Base-by-base conservation (phyloP, 2,113 vertebrate species). In the crab-eating macaque (Macaca fascicularis) region DNA sequence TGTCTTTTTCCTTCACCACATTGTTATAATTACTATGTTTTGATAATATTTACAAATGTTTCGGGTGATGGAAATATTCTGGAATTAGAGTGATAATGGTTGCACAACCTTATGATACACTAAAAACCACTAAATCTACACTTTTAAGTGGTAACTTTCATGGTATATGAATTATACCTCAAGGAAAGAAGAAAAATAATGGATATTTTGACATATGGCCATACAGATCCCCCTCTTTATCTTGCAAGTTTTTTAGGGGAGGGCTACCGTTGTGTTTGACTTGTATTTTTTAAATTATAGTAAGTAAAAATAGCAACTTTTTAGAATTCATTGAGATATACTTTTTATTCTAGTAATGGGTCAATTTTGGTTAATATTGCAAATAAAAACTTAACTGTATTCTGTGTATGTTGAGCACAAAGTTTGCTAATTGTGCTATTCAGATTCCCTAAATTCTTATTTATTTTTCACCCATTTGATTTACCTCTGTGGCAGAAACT, bases 391-490 rank as follows among this genome's bases (percentile, higher is more conserved):
- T 74, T 74, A 92, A 92, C 17, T 93, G 80, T 38, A 93, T 72
- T 90, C n/a, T 72, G 35, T 61, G 59, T 96, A 82, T 59, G 20
- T 9, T 96, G 25, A 16, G 43, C 8, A 80, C 22, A 72, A 70
- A 30, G 16, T 79, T 79, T 90, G 43, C 14, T 79, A 93, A 83
- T n/a, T 70, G 14, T 79, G 59, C 55, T 89, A 80, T 50, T 70
- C 14, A 74, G 35, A 45, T 52, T 30, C 64, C 84, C 61, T 90
- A 83, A 6, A 96, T 90, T 40, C 57, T 74, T 87, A 80, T 67
- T 92, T 94, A 79, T 61, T 85, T 93, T 96, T 94, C 40, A 81
- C 43, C 67, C 85, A 72, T 23, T 81, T 86, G 32, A 85, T 85
- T 74, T 59, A 35, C 78, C 59, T 43, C 76, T 90, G 23, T 91